Base-by-base conservation (phyloP, 1,140 invertebrate species). In the Proales similis region DNA sequence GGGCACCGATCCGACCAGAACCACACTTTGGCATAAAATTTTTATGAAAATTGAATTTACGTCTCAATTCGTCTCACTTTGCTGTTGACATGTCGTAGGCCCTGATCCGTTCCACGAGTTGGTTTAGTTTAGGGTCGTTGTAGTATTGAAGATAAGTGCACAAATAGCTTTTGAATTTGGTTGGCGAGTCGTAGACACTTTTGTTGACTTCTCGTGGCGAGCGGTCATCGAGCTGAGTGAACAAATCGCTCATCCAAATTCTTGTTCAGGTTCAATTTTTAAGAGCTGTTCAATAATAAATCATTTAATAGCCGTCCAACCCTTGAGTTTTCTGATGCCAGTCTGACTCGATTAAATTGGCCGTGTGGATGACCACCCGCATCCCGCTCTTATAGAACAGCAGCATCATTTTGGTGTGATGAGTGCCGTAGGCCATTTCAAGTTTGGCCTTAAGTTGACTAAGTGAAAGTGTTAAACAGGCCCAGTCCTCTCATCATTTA, bases 241-340 rank as follows among this genome's bases (percentile, higher is more conserved):
- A 84, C 19, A 80, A 71, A 0, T 87, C 87, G 71, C 87, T 90
- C 6, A 95, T 80, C 90, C 90, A 94, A 38, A 88, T 74, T 0
- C 84, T 85, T 67, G 9, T 72, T 42, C 12, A 39, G 36, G 29
- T 24, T 22, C 3, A 63, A 48, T 30, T 26, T 19, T 63, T 19
- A 17, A 26, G 7, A 4, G 32, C 12, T 36, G 4, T 5, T 20
- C 6, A 20, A n/a, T 26, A 47, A 64, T 14, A 12, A 45, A 33
- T 9, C 11, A 12, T 22, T 43, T n/a, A 30, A 45, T 63, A 77
- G n/a, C n/a, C n/a, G n/a, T n/a, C n/a, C n/a, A n/a, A 87, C 85
- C 88, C 89, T 78, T 96, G 91, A 11, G 89, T 91, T 71, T 89
- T 83, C 72, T 93, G 87, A 67, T 86, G 81, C 91, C 91, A 96